Evolutionary conservation across 2,797 vertebrate genomes (phyloP).

Genomic region (Varecia variegata): DNA sequence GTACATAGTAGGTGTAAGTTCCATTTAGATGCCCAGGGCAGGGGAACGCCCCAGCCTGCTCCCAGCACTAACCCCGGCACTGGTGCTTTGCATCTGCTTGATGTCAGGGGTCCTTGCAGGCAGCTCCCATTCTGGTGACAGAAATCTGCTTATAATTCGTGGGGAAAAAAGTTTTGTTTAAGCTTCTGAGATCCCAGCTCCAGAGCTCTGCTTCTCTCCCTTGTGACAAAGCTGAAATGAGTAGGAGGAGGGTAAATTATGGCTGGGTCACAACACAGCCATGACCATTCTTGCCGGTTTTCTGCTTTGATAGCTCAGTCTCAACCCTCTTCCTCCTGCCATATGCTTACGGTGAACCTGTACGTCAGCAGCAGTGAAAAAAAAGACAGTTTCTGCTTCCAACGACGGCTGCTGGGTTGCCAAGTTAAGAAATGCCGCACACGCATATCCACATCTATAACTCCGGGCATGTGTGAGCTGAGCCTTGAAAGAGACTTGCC

Average conservation of each 20-base stretch:
- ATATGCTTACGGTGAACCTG: not conserved
- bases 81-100: not conserved
- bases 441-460: not conserved
- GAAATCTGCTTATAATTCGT: not conserved
- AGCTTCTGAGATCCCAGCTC: not conserved
- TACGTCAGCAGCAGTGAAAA: not conserved
- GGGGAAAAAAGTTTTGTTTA: not conserved
- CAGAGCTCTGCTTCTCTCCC: not conserved
- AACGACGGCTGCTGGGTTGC: not conserved
- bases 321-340: not conserved
- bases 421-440: not conserved
- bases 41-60: fast-evolving
- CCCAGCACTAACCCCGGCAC: not conserved
- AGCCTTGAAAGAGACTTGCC: not conserved
- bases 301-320: not conserved
- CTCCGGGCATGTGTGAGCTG: not conserved
- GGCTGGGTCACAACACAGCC: not conserved
- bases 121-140: not conserved
- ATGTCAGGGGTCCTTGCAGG: not conserved
- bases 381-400: not conserved
- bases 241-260: not conserved
- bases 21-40: not conserved
- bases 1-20: not conserved
- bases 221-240: not conserved
- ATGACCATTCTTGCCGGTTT: not conserved